A percentile compares a stretch with the other conserved stretches of the same genome.
Evolutionary conservation across 37 sponge, comb jelly and placozoan species (phyloP).

Genomic region (Chondrosia reniformis): DNA sequence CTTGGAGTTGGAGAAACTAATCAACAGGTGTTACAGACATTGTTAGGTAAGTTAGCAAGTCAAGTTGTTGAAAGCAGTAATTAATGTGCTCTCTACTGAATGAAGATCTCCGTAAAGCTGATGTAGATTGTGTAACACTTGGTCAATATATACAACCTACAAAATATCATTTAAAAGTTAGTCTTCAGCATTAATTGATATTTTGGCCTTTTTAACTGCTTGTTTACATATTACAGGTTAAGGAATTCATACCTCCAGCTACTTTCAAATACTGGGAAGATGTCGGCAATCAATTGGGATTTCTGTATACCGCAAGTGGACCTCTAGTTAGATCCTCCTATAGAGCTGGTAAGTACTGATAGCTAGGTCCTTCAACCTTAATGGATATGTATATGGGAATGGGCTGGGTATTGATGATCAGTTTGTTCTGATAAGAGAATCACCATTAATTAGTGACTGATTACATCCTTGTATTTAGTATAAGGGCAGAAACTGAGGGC

Average conservation of each 20-base stretch:
- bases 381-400: no score
- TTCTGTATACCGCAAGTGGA: slow-evolving; percentile 97
- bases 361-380: no score
- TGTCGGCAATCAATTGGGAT: slow-evolving; percentile 82
- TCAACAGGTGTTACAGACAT: slow-evolving; percentile 76
- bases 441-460: no score
- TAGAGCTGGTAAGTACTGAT: slow-evolving; percentile 88
- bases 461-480: no score
- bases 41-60: slow-evolving; percentile 48
- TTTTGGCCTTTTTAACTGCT: background rate
- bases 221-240: slow-evolving; percentile 52
- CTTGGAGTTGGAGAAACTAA: slow-evolving; percentile 97
- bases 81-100: background rate
- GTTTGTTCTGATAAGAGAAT: no score
- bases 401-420: no score
- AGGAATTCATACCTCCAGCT: slow-evolving; percentile 95
- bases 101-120: slow-evolving; percentile 82
- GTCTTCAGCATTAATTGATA: background rate
- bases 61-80: background rate
- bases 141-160: slow-evolving; percentile 99
- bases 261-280: slow-evolving; percentile 96
- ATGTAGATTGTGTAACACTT: slow-evolving; percentile 95
- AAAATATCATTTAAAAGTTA: slow-evolving; percentile 86
- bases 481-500: no score
- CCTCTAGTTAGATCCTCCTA: slow-evolving; percentile 97